A percentile compares a stretch with the other conserved stretches of the same genome.
phyloP scores from a whole-genome alignment of 2,797 vertebrate genomes.

The Dendrocincla fuliginosa region DNA sequence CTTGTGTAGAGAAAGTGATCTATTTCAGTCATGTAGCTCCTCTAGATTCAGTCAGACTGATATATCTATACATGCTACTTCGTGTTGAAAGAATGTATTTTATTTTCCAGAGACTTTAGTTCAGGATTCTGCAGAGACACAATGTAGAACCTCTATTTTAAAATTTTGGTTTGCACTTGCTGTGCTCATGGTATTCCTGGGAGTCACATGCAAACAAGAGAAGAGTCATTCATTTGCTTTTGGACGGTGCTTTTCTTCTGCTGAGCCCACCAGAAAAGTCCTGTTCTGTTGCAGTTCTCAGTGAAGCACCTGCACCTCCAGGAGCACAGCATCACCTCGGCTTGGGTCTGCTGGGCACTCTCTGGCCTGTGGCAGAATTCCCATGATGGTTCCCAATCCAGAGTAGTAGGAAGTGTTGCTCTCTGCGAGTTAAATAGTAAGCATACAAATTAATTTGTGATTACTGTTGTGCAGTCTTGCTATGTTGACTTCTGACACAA shows the following conservation, averaged over 20 bases:
- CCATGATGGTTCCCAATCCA: accelerated
- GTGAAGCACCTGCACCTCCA: neutral
- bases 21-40: neutral
- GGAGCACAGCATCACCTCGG: neutral
- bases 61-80: neutral
- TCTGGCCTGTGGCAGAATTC: neutral
- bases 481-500: neutral
- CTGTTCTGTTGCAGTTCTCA: neutral
- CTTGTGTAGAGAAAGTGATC: neutral
- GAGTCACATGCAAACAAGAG: neutral
- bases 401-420: neutral
- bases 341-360: neutral
- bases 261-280: neutral
- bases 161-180: neutral
- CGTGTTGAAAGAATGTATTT: neutral
- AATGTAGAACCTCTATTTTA: neutral
- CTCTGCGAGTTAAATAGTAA: neutral
- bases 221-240: neutral
- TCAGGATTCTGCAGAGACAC: neutral
- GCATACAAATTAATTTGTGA: neutral
- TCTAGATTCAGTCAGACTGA: neutral
- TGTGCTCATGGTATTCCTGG: neutral
- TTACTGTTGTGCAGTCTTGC: neutral
- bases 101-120: neutral
- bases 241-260: neutral